Base-by-base conservation (phyloP, 2,113 vertebrate genomes). In the Phrynosoma blainvillii region DNA sequence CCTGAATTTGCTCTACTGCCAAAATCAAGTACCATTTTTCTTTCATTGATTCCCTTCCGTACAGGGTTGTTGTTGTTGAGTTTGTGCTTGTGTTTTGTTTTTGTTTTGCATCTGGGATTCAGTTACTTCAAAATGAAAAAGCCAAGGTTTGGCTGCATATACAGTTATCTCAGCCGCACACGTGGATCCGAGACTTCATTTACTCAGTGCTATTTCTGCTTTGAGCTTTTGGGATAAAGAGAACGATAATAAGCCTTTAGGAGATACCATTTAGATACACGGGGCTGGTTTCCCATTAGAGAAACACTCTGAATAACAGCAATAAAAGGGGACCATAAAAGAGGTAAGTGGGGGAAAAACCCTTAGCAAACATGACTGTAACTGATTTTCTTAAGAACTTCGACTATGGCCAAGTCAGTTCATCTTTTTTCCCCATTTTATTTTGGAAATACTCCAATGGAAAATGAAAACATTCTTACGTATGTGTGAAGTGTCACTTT, bases 351-450 rank as follows among this genome's bases (percentile, higher is more conserved):
- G 89, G 30, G 0, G 27, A 40, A 62, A 62, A 62, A 62, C 6
- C 56, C 56, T 59, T 0, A 1, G 56, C 59, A 82, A 66, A 25
- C 20, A 36, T 13, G 32, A 6, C 6, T 9, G 14, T 16, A 62
- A 81, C 32, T 12, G 79, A 81, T 36, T 65, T 56, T 13, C 1
- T 0, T 36, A 75, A 88, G 71, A 75, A 73, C 83, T 11, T 56
- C 2, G 27, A 32, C 5, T 0, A 0, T 0, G 4, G 36, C 32
- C 25, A 89, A 89, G 73, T 3, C 40, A 81, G 5, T 1, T 1
- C 0, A 8, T 0, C 14, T n/a, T 25, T 40, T 66, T 27, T 81
- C 47, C 36, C 36, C 74, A 62, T 2, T 68, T 5, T 23, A 40
- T 2, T 52, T 27, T 10, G 2, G 66, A 83, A 86, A 86, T 10